phyloP scores from a whole-genome alignment of 2,888 invertebrate genomes.

The Drosophila limbata region DNA sequence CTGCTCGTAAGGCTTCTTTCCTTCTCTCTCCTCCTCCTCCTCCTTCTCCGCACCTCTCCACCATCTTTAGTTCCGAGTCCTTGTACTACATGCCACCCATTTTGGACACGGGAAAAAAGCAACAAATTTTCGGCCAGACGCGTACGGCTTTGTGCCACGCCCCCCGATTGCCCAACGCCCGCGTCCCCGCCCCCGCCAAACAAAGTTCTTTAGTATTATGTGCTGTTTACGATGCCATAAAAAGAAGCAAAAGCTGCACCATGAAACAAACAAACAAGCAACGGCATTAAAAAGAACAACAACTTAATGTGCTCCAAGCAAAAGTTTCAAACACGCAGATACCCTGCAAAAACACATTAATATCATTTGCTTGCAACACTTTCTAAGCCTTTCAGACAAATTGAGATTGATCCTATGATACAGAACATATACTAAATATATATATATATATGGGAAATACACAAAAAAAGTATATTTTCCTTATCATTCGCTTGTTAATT shows the following conservation, averaged over 20 bases:
- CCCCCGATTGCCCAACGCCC: conserved; percentile 5
- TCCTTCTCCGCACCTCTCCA: too few species aligned
- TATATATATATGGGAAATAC: background rate
- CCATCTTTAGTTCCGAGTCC: conserved; percentile 3
- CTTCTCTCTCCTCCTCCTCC: background rate
- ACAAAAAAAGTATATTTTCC: background rate
- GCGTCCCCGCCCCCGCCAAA: background rate
- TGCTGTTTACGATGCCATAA: conserved; percentile 73
- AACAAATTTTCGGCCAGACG: conserved; percentile 59
- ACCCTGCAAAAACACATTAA: conserved; percentile 3
- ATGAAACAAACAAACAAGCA: conserved; percentile 50
- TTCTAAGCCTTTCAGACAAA: too few species aligned
- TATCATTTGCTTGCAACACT: background rate
- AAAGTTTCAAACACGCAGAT: conserved; percentile 2
- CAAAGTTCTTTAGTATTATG: conserved; percentile 71
- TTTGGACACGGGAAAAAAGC: conserved; percentile 32
- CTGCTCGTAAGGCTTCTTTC: too few species aligned
- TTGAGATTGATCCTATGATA: too few species aligned
- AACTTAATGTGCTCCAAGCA: background rate
- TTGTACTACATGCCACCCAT: conserved; percentile 24
- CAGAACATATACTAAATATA: too few species aligned
- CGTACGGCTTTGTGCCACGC: conserved; percentile 32
- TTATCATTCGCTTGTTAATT: background rate
- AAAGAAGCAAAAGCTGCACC: conserved; percentile 47
- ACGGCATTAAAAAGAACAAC: conserved; percentile 27